A percentile compares a stretch with the other conserved stretches of the same genome.
Evolutionary conservation across 2,113 vertebrate genomes (phyloP).

Genomic region (Melanostigma gelatinosum): DNA sequence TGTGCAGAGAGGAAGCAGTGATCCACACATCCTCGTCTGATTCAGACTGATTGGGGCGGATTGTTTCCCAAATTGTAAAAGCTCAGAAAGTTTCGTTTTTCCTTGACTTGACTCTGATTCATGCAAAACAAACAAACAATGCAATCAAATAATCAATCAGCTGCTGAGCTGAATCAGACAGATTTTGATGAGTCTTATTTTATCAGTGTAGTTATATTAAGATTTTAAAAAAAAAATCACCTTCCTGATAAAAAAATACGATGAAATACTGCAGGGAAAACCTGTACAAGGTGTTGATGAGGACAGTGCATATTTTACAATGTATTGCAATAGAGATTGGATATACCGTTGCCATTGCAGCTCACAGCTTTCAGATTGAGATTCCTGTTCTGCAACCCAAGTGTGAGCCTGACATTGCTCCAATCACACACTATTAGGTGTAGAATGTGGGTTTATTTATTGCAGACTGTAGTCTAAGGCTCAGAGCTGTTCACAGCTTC

Average conservation of each 20-base stretch:
- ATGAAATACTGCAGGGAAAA: background rate
- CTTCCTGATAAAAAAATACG: background rate
- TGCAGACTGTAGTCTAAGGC: background rate
- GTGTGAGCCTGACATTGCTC: background rate
- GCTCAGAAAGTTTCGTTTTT: background rate
- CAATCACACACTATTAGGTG: background rate
- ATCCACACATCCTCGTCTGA: background rate
- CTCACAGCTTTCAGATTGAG: background rate
- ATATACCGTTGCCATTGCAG: background rate
- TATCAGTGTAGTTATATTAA: background rate
- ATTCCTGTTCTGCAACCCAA: too few species aligned
- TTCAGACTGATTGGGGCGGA: background rate
- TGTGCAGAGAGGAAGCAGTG: background rate
- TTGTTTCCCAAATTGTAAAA: constrained; percentile 1
- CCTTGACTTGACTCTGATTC: background rate
- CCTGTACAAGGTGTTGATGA: background rate
- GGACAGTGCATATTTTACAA: background rate
- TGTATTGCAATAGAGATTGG: background rate
- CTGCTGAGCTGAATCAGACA: constrained; percentile 23
- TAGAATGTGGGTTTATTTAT: background rate
- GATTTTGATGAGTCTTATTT: background rate
- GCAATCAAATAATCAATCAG: constrained; percentile 21
- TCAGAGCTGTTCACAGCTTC: background rate
- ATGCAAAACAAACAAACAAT: background rate
- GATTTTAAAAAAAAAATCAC: background rate